Base-by-base conservation (phyloP, 37 sponge, comb jelly and placozoan genomes). In the Spongia lamella region DNA sequence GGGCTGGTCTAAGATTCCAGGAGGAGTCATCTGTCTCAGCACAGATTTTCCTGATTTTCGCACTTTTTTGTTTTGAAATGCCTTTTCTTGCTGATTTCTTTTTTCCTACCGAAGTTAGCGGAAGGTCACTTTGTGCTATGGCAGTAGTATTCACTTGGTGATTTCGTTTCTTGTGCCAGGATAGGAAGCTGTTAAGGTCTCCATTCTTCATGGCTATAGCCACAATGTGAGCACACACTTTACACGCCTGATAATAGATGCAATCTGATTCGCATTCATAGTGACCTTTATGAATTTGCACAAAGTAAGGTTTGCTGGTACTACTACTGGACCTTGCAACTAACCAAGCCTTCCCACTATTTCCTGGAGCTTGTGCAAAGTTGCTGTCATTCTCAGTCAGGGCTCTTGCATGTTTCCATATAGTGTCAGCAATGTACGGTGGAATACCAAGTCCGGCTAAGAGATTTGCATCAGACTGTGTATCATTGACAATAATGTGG, bases 251-350 rank as follows among this genome's bases (percentile, higher is more conserved):
- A 38, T 34, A 34, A 39, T 35, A 66, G 21, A 38, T 38, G 24
- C 17, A 36, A 2, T 66, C 67, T 66, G 38, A 1, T 22, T 66
- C 67, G 36, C 67, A 66, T 66, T 35, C 38, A 34, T 66, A 66
- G 36, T 66, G 67, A 22, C 67, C 67, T 34, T 66, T 13, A 19
- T 66, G 67, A 66, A 1, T 35, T 29, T 34, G 67, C 40, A 66
- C 67, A 36, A 14, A 66, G 37, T 33, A 38, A 21, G 67, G 39
- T 66, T 38, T 66, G 38, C 40, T 22, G 16, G 21, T 38, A 22
- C 38, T 66, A 33, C 38, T 33, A n/a, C 43, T 15, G 38, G 67
- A 35, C 7, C 38, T 38, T 17, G 43, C 21, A 16, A 35, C 38
- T 7, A 38, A 13, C 38, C 67, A 39, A 7, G 67, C 39, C 26